Conservation (phyloP, 1,140 invertebrate genomes). For the Apis mellifera region Amel_HAv3.1 CM009931.2:10012501-10013000, state of each 20-base stretch:
- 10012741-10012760: background rate
- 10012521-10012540: no score
- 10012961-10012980: constrained; percentile 13
- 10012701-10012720: background rate
- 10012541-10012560: no score
- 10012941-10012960: constrained; percentile 6
- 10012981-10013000: background rate
- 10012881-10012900: constrained; percentile 7
- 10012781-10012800: background rate
- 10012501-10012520: no score
- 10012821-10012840: background rate
- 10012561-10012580: no score
- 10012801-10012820: background rate
- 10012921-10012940: constrained; percentile 4
- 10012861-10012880: background rate
- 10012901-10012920: constrained; percentile 4
- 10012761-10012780: no score
- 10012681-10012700: background rate
- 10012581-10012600: no score
- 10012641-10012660: no score
- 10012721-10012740: background rate
- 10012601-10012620: no score
- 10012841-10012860: background rate
- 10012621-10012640: no score
- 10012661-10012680: no score